Conservation (phyloP, 2,113 vertebrate species). For the Tupaia chinensis region DNA sequence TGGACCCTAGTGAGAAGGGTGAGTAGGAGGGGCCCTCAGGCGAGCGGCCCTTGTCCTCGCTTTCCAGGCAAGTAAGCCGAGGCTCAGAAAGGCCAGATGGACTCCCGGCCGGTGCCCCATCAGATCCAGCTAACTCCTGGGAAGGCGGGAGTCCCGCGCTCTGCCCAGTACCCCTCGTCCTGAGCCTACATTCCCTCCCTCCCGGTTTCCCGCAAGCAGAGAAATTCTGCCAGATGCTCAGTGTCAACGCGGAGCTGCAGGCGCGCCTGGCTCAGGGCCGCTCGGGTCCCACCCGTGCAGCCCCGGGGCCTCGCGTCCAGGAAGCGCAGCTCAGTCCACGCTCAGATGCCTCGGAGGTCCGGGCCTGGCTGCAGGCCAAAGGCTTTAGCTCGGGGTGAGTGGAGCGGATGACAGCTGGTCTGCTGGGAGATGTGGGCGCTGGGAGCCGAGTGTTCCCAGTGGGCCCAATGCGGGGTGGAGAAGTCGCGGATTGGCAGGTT, state of each 20-base stretch:
- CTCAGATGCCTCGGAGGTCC: constrained; percentile 84
- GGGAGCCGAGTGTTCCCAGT: neutral
- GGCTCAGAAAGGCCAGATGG: neutral
- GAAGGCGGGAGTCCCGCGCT: neutral
- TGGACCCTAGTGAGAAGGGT: constrained; percentile 80
- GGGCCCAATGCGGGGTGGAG: too few species aligned
- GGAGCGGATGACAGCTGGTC: rapidly evolving
- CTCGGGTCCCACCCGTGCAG: constrained; percentile 29
- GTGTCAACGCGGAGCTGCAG: constrained; percentile 78
- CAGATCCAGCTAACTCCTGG: neutral
- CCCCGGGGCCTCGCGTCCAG: constrained; percentile 69
- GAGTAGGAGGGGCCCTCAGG: neutral
- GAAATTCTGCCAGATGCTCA: constrained; percentile 78
- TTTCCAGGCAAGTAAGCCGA: neutral
- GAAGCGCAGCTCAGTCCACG: constrained; percentile 87
- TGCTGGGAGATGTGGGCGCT: rapidly evolving
- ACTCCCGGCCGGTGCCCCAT: neutral
- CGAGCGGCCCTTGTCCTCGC: neutral
- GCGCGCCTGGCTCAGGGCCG: constrained; percentile 78
- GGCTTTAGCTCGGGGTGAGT: constrained; percentile 89
- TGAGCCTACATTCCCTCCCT: neutral
- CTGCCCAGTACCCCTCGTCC: neutral
- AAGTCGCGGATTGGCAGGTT: neutral
- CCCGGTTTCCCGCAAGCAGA: constrained; percentile 58
- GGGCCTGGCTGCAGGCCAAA: constrained; percentile 91